These are phyloP conservation scores for Dastarcus helophoroides DNA, from an alignment of 2,888 invertebrate genomes.

Conservation along the genomic window DNA sequence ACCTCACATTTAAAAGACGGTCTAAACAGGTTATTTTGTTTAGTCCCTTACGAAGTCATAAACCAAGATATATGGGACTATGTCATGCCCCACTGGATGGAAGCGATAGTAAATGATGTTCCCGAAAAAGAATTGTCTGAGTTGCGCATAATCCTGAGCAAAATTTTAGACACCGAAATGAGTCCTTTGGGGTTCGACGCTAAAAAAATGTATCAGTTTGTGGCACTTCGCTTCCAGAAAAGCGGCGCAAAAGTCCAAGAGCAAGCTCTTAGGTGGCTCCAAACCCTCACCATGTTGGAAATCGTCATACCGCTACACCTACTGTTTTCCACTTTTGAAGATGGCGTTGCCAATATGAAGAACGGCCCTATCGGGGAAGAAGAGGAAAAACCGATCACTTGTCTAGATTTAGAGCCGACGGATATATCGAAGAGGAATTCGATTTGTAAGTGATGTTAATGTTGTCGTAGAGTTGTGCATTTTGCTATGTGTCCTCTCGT, in stretches of 20 bases:
- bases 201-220: slow-evolving; percentile 91
- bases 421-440: slow-evolving; percentile 6
- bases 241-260: slow-evolving; percentile 74
- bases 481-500: slow-evolving; percentile 12
- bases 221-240: slow-evolving; percentile 70
- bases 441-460: neutral
- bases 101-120: slow-evolving; percentile 87
- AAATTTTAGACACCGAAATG: slow-evolving; percentile 94
- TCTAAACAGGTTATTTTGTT: slow-evolving; percentile 82
- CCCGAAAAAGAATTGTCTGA: slow-evolving; percentile 79
- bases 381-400: slow-evolving; percentile 35
- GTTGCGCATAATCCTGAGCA: slow-evolving; percentile 72
- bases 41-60: slow-evolving; percentile 96
- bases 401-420: slow-evolving; percentile 24
- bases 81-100: slow-evolving; percentile 99
- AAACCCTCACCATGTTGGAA: slow-evolving; percentile 78
- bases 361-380: slow-evolving; percentile 38
- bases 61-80: slow-evolving; percentile 95
- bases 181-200: slow-evolving; percentile 89
- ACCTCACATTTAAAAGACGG: slow-evolving; percentile 93
- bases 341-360: slow-evolving; percentile 69
- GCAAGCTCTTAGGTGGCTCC: slow-evolving; percentile 79
- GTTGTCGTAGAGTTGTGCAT: neutral
- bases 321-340: slow-evolving; percentile 81
- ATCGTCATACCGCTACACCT: slow-evolving; percentile 81